Evolutionary conservation across 1,140 invertebrate genomes (phyloP), one percentile per base, ranked within the genome.

Genomic region (Pseudomyrmex dendroicus): DNA sequence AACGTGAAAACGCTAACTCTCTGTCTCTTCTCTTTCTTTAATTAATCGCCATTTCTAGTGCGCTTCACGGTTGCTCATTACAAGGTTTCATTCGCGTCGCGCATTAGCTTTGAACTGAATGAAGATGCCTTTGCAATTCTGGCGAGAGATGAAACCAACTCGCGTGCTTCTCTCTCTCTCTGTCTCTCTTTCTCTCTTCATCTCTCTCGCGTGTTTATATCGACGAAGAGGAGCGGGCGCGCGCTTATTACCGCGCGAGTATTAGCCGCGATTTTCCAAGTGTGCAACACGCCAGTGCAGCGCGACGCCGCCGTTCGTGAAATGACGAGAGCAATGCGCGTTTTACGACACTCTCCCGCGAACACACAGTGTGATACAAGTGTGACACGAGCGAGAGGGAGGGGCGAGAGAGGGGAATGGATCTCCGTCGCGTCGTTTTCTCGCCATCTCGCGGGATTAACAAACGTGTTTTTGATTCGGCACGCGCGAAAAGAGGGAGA

Each of bases 371-470:
- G 35, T 0, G 15, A 48, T 52, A 59, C 56, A 54, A 73, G 54
- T 73, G 70, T 61, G 57, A 25, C 22, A 25, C 25, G 50, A n/a
- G 44, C 10, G 25, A 2, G 25, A 0, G n/a, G 5, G 35, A 1
- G 3, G 35, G 20, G 44, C 3, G 25, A 0, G n/a, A 7, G 35
- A 1, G 3, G 35, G 20, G 44, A 8, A 59, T 35, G 17, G 17
- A 54, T 56, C 46, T 57, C 50, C 35, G 35, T 72, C 50, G 25
- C 12, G 17, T n/a, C 57, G 57, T 46, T 62, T 22, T 13, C 48
- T 68, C 50, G 15, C 73, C 35, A 68, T 68, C 52, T 68, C 64
- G 15, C 46, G 35, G 66, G n/a, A 84, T 86, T 84, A 84, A 86
- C 73, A 73, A 78, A 84, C 73, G 73, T 52, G 73, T 66, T 84